Conservation (phyloP, 2,797 vertebrate genomes). For the Anniella stebbinsi region DNA sequence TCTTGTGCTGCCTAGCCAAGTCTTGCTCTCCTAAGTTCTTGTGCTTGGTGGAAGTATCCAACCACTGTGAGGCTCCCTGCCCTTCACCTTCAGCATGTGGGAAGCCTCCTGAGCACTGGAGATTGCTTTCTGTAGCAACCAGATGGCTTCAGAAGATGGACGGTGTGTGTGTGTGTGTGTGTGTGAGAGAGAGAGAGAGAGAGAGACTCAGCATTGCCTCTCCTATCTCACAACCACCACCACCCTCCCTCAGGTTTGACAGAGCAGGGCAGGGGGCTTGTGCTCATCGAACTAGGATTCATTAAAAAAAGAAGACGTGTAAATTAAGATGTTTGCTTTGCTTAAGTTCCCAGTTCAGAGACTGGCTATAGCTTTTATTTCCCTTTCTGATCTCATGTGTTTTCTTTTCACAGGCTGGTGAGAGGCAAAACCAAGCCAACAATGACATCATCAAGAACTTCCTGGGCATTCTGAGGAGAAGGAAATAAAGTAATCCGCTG, state of each 20-base stretch:
- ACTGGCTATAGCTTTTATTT: conserved; percentile 34
- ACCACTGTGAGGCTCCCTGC: not conserved
- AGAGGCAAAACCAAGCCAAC: conserved; percentile 60
- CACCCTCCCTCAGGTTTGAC: not conserved
- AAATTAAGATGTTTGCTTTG: conserved; percentile 49
- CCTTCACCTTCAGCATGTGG: not conserved
- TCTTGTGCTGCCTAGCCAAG: not conserved
- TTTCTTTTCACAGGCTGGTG: conserved; percentile 57
- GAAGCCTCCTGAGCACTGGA: not conserved
- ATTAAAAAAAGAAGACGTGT: not conserved
- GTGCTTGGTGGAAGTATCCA: not conserved
- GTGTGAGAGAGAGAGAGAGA: no score
- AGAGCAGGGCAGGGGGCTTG: not conserved
- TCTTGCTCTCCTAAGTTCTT: not conserved
- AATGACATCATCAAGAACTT: conserved; percentile 64
- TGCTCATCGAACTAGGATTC: conserved; percentile 38
- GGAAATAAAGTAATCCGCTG: conserved; percentile 50
- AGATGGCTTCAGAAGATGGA: not conserved
- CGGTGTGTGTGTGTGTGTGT: no score
- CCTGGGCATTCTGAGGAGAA: conserved; percentile 61
- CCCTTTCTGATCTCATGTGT: conserved; percentile 25
- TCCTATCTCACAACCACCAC: not conserved
- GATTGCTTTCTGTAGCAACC: not conserved
- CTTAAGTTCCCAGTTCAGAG: conserved; percentile 58
- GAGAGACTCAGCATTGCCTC: no score